phyloP scores from a whole-genome alignment of 2,888 invertebrate genomes.

The Cynaeus angustus region DNA sequence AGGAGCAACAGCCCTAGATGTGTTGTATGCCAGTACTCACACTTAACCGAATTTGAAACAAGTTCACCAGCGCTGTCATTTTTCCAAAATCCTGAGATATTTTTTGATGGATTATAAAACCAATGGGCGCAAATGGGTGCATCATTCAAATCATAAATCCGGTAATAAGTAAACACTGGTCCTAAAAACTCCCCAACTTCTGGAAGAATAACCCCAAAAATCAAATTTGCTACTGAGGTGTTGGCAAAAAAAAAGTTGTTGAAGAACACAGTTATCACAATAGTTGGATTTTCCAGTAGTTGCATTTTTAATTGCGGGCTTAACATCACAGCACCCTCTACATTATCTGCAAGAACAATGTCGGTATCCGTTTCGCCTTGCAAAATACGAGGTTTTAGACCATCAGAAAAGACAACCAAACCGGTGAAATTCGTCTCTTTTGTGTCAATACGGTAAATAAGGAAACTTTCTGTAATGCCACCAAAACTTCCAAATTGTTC shows the following conservation, averaged over 20 bases:
- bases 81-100: conserved; percentile 17
- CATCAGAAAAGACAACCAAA: not conserved
- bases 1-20: conserved; percentile 70
- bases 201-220: conserved; percentile 16
- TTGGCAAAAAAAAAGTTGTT: not conserved
- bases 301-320: conserved; percentile 6
- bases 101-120: conserved; percentile 7
- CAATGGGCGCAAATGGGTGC: conserved; percentile 9
- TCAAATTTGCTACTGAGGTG: not conserved
- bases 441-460: not conserved
- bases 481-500: not conserved
- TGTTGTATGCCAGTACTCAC: conserved; percentile 51
- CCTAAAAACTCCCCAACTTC: conserved; percentile 9
- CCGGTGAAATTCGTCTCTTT: conserved; percentile 14
- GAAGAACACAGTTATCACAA: conserved; percentile 10
- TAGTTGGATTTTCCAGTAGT: not conserved
- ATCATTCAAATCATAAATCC: not conserved
- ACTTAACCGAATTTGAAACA: conserved; percentile 25
- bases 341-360: not conserved
- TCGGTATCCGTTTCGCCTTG: not conserved
- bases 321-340: not conserved
- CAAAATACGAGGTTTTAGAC: not conserved
- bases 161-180: conserved; percentile 29
- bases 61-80: conserved; percentile 12
- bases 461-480: not conserved